These are phyloP conservation scores for Nothura maculosa DNA, from an alignment of 2,797 vertebrate genomes.

Conservation along the genomic window DNA sequence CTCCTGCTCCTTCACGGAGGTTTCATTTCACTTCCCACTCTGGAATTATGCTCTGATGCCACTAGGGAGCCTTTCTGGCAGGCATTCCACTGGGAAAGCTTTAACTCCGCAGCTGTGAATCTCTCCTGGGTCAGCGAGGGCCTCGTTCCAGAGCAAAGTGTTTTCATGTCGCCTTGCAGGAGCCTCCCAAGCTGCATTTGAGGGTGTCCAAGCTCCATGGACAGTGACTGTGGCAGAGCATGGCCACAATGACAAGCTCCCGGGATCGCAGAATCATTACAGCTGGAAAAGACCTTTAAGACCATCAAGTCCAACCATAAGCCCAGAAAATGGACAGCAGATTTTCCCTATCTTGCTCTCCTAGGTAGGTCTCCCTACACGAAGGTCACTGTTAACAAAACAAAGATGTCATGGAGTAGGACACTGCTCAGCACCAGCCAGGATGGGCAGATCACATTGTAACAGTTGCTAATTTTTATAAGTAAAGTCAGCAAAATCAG, in stretches of 20 bases:
- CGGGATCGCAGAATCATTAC: not conserved
- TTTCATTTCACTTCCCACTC: not conserved
- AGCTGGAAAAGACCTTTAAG: no score
- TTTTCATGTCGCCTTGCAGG: slow-evolving; percentile 1
- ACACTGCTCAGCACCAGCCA: not conserved
- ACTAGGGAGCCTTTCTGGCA: not conserved
- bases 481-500: not conserved
- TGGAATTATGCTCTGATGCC: slow-evolving; percentile 2
- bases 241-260: not conserved
- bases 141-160: slow-evolving; percentile 34
- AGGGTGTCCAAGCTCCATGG: not conserved
- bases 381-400: rapidly evolving
- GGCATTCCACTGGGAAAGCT: slow-evolving; percentile 32
- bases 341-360: not conserved
- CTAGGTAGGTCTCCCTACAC: not conserved
- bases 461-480: not conserved
- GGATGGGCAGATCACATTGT: rapidly evolving
- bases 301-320: no score
- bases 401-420: not conserved
- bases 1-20: not conserved
- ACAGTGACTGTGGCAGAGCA: not conserved
- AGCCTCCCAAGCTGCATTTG: not conserved
- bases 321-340: not conserved
- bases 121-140: not conserved
- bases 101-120: slow-evolving; percentile 32